Percentiles rank a stretch among this genome's conserved stretches.
phyloP scores from a whole-genome alignment of 1,140 invertebrate species.

The Pachypsylla venusta region DNA sequence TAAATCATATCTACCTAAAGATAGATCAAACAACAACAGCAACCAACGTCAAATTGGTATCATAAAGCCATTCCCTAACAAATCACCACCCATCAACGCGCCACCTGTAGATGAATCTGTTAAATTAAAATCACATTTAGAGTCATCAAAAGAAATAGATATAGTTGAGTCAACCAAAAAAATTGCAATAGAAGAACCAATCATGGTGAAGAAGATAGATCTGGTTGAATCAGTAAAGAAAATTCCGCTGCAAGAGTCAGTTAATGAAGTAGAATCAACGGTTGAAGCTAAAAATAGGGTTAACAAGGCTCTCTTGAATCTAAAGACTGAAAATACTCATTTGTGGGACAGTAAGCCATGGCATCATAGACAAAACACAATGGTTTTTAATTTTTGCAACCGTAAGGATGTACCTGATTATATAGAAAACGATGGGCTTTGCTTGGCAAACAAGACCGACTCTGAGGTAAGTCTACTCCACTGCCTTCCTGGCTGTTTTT shows the following conservation, averaged over 20 bases:
- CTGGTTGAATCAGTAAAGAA: constrained; percentile 16
- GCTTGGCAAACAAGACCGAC: not conserved
- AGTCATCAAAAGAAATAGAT: too few species aligned
- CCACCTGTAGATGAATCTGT: too few species aligned
- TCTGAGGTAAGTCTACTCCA: not conserved
- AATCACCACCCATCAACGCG: not conserved
- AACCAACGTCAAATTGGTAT: not conserved
- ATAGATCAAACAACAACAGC: too few species aligned
- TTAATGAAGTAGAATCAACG: not conserved
- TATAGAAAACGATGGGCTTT: constrained; percentile 69
- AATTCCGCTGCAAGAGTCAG: too few species aligned
- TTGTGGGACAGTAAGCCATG: constrained; percentile 38
- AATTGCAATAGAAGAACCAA: too few species aligned
- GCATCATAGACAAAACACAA: constrained; percentile 44
- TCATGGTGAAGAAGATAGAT: too few species aligned
- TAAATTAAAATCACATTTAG: too few species aligned
- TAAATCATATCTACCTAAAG: constrained; percentile 36
- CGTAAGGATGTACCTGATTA: constrained; percentile 74
- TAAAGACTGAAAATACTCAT: not conserved
- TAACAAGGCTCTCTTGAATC: not conserved
- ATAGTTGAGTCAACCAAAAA: too few species aligned
- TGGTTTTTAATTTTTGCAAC: constrained; percentile 75
- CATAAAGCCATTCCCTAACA: constrained; percentile 3
- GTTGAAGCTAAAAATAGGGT: not conserved
- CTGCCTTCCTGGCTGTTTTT: too few species aligned